These are phyloP conservation scores for Cheumatopsyche charites DNA, from an alignment of 1,140 invertebrate species.

Conservation along the genomic window DNA sequence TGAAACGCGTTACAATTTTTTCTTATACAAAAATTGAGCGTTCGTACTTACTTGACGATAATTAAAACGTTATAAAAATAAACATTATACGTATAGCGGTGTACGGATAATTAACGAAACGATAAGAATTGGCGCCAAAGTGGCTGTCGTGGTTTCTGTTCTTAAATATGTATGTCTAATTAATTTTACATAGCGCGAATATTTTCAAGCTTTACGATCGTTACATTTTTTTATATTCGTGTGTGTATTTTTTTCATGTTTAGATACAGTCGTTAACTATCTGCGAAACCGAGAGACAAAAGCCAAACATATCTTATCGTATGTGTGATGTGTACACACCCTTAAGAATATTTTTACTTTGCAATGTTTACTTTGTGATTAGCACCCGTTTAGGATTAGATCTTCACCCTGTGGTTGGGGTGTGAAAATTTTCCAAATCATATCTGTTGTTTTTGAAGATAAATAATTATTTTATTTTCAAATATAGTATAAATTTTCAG, in stretches of 20 bases:
- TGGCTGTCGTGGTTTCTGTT: background rate
- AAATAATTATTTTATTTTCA: too few species aligned
- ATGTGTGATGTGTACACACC: slow-evolving; percentile 29
- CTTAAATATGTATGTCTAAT: slow-evolving; percentile 8
- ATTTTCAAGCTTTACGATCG: slow-evolving; percentile 20
- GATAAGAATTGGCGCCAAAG: background rate
- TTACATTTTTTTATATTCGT: too few species aligned
- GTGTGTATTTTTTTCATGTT: too few species aligned
- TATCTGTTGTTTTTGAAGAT: too few species aligned
- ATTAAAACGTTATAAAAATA: slow-evolving; percentile 26
- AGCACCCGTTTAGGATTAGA: slow-evolving; percentile 38
- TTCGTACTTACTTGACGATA: background rate
- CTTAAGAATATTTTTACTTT: slow-evolving; percentile 22
- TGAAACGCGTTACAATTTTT: slow-evolving; percentile 7
- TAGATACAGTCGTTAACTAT: too few species aligned
- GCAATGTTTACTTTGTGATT: slow-evolving; percentile 31
- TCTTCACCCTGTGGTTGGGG: too few species aligned
- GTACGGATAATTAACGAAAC: background rate
- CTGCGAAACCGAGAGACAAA: slow-evolving; percentile 15
- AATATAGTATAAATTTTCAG: too few species aligned
- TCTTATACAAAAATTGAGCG: background rate
- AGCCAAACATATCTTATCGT: slow-evolving; percentile 38
- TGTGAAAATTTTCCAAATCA: too few species aligned
- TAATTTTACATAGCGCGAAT: background rate
- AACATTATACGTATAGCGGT: background rate